Evolutionary conservation across 2,113 vertebrate genomes (phyloP).

Genomic region (Dolichotis patagonum): DNA sequence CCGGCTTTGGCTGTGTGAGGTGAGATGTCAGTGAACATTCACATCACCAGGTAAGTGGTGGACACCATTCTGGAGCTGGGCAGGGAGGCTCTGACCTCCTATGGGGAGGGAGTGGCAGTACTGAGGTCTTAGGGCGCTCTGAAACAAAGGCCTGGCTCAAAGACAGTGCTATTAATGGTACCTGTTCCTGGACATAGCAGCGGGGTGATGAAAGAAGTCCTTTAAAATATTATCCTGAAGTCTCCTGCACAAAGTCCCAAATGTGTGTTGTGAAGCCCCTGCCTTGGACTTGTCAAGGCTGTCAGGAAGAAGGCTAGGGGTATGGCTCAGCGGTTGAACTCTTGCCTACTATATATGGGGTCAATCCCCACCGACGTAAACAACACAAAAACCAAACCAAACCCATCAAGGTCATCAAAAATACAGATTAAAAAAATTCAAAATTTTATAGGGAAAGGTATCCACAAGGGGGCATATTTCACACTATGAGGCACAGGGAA

Average conservation of each 20-base stretch:
- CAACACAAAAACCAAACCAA: neutral
- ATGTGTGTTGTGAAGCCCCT: neutral
- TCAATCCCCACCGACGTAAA: neutral
- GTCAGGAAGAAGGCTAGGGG: neutral
- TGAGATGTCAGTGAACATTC: neutral
- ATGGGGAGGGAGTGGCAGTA: neutral
- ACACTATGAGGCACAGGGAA: neutral
- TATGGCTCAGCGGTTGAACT: neutral
- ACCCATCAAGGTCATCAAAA: neutral
- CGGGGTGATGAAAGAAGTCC: neutral
- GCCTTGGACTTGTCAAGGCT: neutral
- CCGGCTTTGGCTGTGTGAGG: neutral
- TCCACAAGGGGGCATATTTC: neutral
- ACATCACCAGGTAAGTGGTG: no score
- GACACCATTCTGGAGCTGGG: neutral
- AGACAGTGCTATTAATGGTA: neutral
- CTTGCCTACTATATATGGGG: neutral
- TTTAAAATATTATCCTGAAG: neutral
- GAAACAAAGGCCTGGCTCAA: neutral
- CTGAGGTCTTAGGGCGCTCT: neutral
- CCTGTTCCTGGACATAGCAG: neutral
- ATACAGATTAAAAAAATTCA: neutral
- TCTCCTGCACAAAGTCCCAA: neutral
- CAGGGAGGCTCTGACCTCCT: neutral
- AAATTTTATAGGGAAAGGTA: neutral